phyloP scores from a whole-genome alignment of 2,113 vertebrate genomes.

The Canis aureus region DNA sequence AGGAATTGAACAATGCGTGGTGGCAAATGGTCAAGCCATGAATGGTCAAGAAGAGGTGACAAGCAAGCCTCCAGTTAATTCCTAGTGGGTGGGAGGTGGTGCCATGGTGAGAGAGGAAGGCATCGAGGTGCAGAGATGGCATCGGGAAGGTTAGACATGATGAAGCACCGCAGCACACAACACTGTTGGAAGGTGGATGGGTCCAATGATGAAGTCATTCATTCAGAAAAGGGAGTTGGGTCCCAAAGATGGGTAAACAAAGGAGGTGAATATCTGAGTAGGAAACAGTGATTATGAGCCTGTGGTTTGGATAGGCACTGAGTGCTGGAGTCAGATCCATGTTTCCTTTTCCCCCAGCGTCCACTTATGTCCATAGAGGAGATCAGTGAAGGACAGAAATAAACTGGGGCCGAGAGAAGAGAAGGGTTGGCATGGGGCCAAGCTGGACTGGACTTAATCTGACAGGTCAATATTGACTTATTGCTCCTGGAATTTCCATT shows the following conservation, averaged over 20 bases:
- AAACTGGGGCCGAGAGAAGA: neutral
- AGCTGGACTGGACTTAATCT: neutral
- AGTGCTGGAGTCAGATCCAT: neutral
- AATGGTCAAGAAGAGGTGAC: neutral
- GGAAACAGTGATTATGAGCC: neutral
- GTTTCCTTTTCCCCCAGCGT: neutral
- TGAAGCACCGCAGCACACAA: neutral
- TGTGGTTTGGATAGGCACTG: neutral
- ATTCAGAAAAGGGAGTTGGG: neutral
- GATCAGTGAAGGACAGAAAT: neutral
- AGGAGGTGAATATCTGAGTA: neutral
- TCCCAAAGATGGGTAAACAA: neutral
- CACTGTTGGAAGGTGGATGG: neutral
- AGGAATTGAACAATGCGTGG: neutral
- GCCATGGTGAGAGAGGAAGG: neutral
- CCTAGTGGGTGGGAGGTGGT: neutral
- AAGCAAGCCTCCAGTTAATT: no score
- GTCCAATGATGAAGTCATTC: neutral
- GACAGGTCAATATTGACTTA: neutral
- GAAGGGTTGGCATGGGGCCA: neutral
- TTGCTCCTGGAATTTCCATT: neutral
- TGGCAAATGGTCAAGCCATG: neutral
- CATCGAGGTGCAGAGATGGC: accelerated
- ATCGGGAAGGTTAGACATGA: neutral
- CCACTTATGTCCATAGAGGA: neutral